phyloP scores from a whole-genome alignment of 2,113 vertebrate species.

The Oceanodroma tethys region DNA sequence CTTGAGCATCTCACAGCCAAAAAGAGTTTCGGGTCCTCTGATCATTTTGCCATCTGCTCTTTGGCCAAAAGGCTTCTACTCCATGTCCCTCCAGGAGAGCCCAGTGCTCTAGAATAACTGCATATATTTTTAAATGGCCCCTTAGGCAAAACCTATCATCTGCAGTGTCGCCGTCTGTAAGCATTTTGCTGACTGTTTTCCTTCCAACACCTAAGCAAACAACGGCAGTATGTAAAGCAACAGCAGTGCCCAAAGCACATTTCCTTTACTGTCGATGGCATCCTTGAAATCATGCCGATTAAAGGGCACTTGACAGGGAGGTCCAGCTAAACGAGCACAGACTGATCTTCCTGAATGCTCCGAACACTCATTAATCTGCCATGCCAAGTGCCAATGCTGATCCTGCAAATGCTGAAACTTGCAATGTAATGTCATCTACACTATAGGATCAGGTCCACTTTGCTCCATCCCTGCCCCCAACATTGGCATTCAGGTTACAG shows the following conservation, averaged over 20 bases:
- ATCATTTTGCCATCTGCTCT: not conserved
- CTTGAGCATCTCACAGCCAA: not conserved
- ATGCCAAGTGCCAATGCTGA: not conserved
- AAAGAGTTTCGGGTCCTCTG: not conserved
- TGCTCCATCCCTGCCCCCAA: not conserved
- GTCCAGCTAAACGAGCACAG: not conserved
- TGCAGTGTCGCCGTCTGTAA: not conserved
- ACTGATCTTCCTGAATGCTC: not conserved
- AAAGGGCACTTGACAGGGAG: not conserved
- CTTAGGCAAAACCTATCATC: not conserved
- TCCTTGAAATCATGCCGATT: not conserved
- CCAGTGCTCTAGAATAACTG: not conserved
- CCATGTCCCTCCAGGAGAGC: not conserved
- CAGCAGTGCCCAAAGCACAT: not conserved
- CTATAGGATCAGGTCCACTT: not conserved
- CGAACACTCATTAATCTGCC: not conserved
- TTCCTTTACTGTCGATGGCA: not conserved
- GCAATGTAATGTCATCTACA: not conserved
- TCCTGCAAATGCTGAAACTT: not conserved
- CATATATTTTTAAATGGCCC: not conserved
- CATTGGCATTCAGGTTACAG: not conserved
- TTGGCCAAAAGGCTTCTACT: not conserved
- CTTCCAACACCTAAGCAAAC: not conserved
- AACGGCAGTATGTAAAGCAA: not conserved
- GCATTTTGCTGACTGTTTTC: not conserved